Percentiles rank a stretch among this genome's conserved stretches.
phyloP scores from a whole-genome alignment of 2,888 invertebrate genomes.

The Lamellibrachia satsuma region DNA sequence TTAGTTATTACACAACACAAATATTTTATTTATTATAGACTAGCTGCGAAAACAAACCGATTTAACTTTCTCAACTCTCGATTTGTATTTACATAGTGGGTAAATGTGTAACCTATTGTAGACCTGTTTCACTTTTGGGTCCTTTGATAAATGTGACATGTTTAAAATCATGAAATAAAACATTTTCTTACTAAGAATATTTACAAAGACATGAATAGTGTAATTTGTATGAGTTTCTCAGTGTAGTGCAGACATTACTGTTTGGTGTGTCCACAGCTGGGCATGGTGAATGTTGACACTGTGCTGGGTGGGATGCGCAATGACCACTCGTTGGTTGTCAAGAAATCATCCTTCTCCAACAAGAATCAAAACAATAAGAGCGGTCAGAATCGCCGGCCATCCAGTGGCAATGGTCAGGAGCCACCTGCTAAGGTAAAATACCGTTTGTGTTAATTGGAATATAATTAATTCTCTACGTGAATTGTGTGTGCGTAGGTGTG shows the following conservation, averaged over 20 bases:
- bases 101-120: too few species aligned
- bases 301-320: constrained; percentile 64
- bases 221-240: neutral
- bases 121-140: too few species aligned
- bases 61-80: too few species aligned
- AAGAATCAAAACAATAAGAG: constrained; percentile 50
- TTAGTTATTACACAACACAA: neutral
- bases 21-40: too few species aligned
- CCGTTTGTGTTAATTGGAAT: neutral
- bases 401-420: constrained; percentile 34
- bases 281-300: constrained; percentile 39
- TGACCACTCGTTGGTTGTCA: constrained; percentile 70
- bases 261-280: constrained; percentile 14
- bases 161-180: too few species aligned
- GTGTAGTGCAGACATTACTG: neutral
- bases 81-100: too few species aligned
- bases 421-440: constrained; percentile 24
- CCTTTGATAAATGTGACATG: too few species aligned
- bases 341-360: constrained; percentile 70
- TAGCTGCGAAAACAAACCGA: too few species aligned
- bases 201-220: neutral
- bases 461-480: constrained; percentile 26
- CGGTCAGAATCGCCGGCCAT: constrained; percentile 69
- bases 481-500: neutral
- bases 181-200: too few species aligned